phyloP scores from a whole-genome alignment of 2,888 invertebrate species.

The Octodonta nipae region DNA sequence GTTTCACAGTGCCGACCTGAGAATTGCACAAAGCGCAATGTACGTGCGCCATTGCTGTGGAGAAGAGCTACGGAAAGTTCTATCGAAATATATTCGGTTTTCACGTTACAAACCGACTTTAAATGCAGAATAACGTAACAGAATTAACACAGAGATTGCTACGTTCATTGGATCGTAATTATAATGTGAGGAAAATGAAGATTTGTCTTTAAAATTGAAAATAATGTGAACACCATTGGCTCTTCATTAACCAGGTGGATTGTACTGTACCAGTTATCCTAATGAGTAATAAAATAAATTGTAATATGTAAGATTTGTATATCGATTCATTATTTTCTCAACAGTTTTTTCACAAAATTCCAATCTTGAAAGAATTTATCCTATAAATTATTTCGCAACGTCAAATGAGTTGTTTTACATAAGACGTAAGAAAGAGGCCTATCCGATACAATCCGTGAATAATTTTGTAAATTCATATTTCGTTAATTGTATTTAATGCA shows the following conservation, averaged over 20 bases:
- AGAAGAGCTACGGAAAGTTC: constrained; percentile 35
- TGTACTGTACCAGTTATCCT: constrained; percentile 25
- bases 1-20: constrained; percentile 36
- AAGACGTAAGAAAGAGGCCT: too few species aligned
- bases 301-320: too few species aligned
- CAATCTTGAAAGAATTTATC: too few species aligned
- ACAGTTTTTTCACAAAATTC: too few species aligned
- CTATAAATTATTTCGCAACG: constrained; percentile 27
- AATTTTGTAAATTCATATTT: too few species aligned
- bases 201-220: constrained; percentile 22
- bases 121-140: constrained; percentile 71
- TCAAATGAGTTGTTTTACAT: constrained; percentile 23
- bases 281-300: constrained; percentile 21
- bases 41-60: constrained; percentile 39
- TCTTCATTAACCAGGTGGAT: constrained; percentile 28
- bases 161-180: constrained; percentile 90
- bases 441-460: too few species aligned
- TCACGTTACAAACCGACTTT: constrained; percentile 41
- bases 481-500: too few species aligned
- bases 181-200: constrained; percentile 75
- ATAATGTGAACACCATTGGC: constrained; percentile 22
- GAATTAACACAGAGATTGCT: constrained; percentile 92
- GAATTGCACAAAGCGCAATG: constrained; percentile 38
- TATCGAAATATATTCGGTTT: constrained; percentile 36
- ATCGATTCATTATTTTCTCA: too few species aligned